Evolutionary conservation across 2,113 vertebrate genomes (phyloP), one percentile per base, ranked within the genome.

Genomic region (Spea bombifrons): DNA sequence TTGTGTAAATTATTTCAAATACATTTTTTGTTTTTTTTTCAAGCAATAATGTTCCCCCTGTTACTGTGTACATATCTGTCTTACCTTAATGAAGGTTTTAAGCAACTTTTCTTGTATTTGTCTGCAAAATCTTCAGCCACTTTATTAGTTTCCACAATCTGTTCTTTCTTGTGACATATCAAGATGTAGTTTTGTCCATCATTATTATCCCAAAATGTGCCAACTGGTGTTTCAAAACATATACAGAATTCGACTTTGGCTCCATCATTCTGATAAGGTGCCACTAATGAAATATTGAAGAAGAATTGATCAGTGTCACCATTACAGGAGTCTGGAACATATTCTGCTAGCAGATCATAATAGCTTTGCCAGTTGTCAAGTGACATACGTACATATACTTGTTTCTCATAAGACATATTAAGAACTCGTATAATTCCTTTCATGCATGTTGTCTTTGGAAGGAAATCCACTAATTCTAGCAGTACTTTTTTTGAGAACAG

Each of bases 131-230:
- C 92, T 82, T 88, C 92, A 16, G 75, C 85, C n/a, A 84, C 69
- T 70, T 89, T 90, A 71, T 84, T 83, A 81, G 87, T 90, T 49
- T 80, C 81, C 5, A 80, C 66, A 4, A 50, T 88, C 59, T 79
- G 82, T 82, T 81, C 89, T 82, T 89, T 96, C 89, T 93, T 94
- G 83, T 93, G 91, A 85, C 94, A 98, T 87, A 95, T 89, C 73
- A 99, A 70, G 61, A 90, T 87, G 74, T 97, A 99, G 90, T 99
- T 99, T 85, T 88, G 87, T 9, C 91, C 91, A 1, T 91, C 82
- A 72, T 97, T 98, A 86, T 96, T 99, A 82, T 93, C 94, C 97
- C 97, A 99, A 87, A 96, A 98, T 45, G 87, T 94, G 67, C 94
- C 96, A 45, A 75, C 15, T 0, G 92, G 85, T 17, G 95, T 96